phyloP scores from a whole-genome alignment of 1,140 invertebrate genomes.

The Hylaeus anthracinus region DNA sequence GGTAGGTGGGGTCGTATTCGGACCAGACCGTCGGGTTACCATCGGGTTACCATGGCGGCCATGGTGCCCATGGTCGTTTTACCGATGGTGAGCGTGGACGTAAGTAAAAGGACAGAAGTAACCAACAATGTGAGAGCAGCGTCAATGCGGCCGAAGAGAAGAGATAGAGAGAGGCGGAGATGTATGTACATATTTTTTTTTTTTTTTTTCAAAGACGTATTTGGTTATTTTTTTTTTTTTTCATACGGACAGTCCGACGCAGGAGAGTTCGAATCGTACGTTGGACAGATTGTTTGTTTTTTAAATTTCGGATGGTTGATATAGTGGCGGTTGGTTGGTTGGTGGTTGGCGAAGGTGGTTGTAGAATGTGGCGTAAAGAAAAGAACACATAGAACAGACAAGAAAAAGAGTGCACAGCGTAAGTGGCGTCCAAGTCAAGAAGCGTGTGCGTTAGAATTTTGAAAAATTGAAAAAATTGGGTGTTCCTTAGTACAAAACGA shows the following conservation, averaged over 20 bases:
- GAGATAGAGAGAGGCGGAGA: slow-evolving; percentile 52
- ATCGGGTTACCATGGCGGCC: slow-evolving; percentile 72
- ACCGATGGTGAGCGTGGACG: slow-evolving; percentile 74
- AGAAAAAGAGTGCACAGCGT: slow-evolving; percentile 79
- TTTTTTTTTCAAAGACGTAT: background rate
- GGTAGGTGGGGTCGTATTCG: slow-evolving; percentile 76
- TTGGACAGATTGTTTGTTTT: slow-evolving; percentile 21
- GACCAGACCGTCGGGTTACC: slow-evolving; percentile 76
- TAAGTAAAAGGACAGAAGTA: slow-evolving; percentile 81
- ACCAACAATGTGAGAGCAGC: slow-evolving; percentile 81
- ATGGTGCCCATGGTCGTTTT: slow-evolving; percentile 69
- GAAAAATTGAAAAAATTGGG: slow-evolving; percentile 5
- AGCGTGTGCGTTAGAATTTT: slow-evolving; percentile 68
- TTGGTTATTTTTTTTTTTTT: slow-evolving; percentile 33
- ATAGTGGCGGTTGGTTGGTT: slow-evolving; percentile 64
- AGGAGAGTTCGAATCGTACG: slow-evolving; percentile 38
- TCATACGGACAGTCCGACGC: slow-evolving; percentile 45
- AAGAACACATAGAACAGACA: slow-evolving; percentile 82
- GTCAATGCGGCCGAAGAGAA: slow-evolving; percentile 75
- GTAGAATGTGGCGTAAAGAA: slow-evolving; percentile 76
- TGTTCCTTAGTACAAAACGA: background rate
- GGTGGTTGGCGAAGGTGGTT: slow-evolving; percentile 72
- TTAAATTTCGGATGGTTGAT: slow-evolving; percentile 64
- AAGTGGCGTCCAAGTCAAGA: slow-evolving; percentile 77
- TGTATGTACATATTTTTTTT: slow-evolving; percentile 14